Evolutionary conservation across 2,888 invertebrate genomes (phyloP).

Genomic region (Spialia ferax): DNA sequence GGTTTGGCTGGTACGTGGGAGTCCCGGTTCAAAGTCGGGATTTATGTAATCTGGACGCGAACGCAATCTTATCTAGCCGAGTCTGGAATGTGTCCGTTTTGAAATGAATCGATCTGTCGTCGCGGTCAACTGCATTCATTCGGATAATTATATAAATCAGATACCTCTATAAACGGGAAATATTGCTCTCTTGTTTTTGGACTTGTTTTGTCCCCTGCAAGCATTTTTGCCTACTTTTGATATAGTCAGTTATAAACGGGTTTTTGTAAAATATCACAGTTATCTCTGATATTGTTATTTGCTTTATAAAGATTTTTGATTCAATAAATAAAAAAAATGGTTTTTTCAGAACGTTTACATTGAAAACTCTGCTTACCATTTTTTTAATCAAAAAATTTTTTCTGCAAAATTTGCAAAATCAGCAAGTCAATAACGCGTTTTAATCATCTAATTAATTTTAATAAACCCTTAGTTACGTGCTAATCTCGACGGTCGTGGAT

Average conservation of each 20-base stretch:
- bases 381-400: too few species aligned
- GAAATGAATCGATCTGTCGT: conserved; percentile 45
- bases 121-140: conserved; percentile 41
- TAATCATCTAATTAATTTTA: conserved; percentile 37
- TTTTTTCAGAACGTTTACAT: too few species aligned
- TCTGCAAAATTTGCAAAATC: too few species aligned
- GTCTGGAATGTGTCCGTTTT: conserved; percentile 48
- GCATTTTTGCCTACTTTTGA: not conserved
- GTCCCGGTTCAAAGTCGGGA: conserved; percentile 49
- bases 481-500: conserved; percentile 32
- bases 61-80: conserved; percentile 50
- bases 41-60: conserved; percentile 50
- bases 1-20: conserved; percentile 49
- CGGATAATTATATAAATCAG: conserved; percentile 41
- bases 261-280: too few species aligned
- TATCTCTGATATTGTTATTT: too few species aligned
- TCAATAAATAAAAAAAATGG: too few species aligned
- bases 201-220: not conserved
- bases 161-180: conserved; percentile 33
- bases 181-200: conserved; percentile 11
- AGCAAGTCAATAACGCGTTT: conserved; percentile 25
- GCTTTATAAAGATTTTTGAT: too few species aligned
- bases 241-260: too few species aligned
- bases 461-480: conserved; percentile 27
- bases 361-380: too few species aligned